Evolutionary conservation across 1,140 invertebrate genomes (phyloP).

Genomic region (Zeugodacus cucurbitae): DNA sequence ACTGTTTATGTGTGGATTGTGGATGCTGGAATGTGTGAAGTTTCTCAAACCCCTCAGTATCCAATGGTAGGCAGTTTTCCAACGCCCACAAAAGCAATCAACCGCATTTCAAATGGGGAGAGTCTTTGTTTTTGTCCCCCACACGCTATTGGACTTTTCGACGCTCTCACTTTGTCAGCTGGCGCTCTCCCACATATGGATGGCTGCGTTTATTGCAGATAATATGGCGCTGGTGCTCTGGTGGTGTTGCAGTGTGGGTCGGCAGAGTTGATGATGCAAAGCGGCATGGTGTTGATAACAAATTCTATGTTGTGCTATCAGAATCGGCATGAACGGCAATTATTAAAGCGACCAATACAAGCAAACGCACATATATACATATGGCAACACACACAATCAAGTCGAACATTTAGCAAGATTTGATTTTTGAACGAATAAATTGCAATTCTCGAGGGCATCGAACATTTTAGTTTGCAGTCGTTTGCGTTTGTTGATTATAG

Average conservation of each 20-base stretch:
- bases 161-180: background rate
- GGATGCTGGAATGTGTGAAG: background rate
- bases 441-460: background rate
- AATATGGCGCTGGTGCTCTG: background rate
- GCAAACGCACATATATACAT: no score
- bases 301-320: slow-evolving; percentile 3
- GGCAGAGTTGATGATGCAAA: background rate
- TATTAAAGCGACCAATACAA: background rate
- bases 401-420: background rate
- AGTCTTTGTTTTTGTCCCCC: background rate
- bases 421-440: background rate
- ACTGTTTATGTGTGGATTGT: background rate
- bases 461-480: background rate
- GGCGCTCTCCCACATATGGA: background rate
- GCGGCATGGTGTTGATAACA: background rate
- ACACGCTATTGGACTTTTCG: background rate
- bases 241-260: background rate
- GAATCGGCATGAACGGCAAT: background rate
- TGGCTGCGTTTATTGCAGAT: background rate
- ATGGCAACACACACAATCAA: background rate
- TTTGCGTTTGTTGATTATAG: background rate
- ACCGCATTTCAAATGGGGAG: background rate
- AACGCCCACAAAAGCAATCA: background rate
- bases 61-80: background rate
- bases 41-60: background rate